Base-by-base conservation (phyloP, 2,888 invertebrate genomes). In the Callinectes sapidus region DNA sequence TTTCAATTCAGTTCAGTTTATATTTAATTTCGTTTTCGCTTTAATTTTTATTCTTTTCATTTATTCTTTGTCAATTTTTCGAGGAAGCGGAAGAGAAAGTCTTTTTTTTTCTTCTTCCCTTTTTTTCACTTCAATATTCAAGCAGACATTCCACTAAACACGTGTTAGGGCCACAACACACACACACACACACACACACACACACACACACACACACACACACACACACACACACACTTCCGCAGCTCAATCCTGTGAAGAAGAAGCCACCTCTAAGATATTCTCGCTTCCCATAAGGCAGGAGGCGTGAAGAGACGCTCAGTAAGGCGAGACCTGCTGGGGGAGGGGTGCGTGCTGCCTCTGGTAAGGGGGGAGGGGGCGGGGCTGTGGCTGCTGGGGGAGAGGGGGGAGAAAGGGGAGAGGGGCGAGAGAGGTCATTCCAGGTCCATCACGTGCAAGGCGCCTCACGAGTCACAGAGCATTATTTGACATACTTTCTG, bases 151-250 rank as follows among this genome's bases (percentile, higher is more conserved):
- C 28, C 8, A 48, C 48, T 48, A 10, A 48, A 48, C 48, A 48
- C 48, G 48, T 48, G 48, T 10, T 48, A 8, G 48, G 10, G 48
- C 48, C 8, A 86, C 86, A 86, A 86, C 39, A 86, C 35, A 39
- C 85, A 35, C 35, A 86, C 86, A 23, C 35, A 86, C n/a, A n/a
- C n/a, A 86, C 39, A 42, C 35, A 71, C 71, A 71, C 71, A 71
- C 71, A 71, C 71, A 71, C 71, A 71, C 71, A 71, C 71, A 71
- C 71, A 71, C 71, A 71, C 71, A 71, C 71, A 71, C 71, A 71
- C 71, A 71, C 28, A 71, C 71, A 71, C 71, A 71, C 71, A 71
- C 71, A 0, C 0, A 71, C 2, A 71, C 71, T 61, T 61, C 61
- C 23, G 61, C 61, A 18, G 5, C 23, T 1, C 61, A 61, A 61